Conservation (phyloP, 2,797 vertebrate genomes). For the Helarctos malayanus region DNA sequence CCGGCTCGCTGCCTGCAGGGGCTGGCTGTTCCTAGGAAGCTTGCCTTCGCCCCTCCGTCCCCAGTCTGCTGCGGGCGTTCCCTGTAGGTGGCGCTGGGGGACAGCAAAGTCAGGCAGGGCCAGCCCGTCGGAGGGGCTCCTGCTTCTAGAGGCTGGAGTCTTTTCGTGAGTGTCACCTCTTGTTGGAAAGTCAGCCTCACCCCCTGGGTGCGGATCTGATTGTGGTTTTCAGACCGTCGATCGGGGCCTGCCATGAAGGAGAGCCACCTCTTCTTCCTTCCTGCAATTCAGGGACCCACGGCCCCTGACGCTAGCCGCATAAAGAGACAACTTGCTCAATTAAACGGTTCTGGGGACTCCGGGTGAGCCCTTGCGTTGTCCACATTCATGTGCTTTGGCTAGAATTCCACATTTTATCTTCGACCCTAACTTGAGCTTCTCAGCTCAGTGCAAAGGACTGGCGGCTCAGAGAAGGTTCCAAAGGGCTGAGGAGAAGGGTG, state of each 20-base stretch:
- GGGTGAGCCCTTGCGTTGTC: accelerated
- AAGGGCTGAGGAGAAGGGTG: not conserved
- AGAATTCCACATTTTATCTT: too few species aligned
- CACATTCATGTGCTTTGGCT: accelerated
- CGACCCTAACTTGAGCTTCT: not conserved
- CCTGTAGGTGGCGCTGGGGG: accelerated
- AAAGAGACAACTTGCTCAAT: not conserved
- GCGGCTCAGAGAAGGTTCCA: not conserved
- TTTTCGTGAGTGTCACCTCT: not conserved
- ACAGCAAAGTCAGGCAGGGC: not conserved
- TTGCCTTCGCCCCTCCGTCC: not conserved
- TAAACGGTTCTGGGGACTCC: not conserved
- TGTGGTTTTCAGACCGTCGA: not conserved
- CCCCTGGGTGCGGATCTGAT: not conserved
- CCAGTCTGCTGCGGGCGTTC: not conserved
- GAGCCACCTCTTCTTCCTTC: not conserved
- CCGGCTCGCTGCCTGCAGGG: not conserved
- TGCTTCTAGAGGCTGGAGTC: not conserved
- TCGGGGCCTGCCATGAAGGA: not conserved
- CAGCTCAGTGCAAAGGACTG: not conserved
- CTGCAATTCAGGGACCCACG: not conserved
- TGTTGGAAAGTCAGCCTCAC: not conserved
- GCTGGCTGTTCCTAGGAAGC: not conserved
- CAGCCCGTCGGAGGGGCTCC: not conserved
- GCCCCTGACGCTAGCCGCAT: not conserved